Evolutionary conservation across 2,797 vertebrate genomes (phyloP), one percentile per base, ranked within the genome.

Genomic region (Liparis tanakae): DNA sequence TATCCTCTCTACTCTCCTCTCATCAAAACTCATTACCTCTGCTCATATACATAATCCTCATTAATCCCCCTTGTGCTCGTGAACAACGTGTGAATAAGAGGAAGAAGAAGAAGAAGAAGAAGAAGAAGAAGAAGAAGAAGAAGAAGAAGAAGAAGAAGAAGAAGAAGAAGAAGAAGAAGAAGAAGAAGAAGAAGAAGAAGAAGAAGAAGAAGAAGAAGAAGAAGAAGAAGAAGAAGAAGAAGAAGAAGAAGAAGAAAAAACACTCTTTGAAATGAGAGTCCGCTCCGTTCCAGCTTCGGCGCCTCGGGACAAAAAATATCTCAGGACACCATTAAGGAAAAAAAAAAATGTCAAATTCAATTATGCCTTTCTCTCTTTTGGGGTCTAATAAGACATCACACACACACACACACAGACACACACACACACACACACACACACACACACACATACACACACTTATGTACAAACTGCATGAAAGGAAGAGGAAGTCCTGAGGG

Each of bases 401-500:
- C 87, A 57, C 81, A 76, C 81, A 76, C 78, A 43, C 72, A 72
- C 70, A 73, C 78, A 74, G 83, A 73, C 77, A 78, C 74, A 53
- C 76, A 74, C 80, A 74, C 56, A 37, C 33, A 82, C 86, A 85
- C 80, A 80, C 83, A 78, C 85, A 72, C 74, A 75, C 78, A 54
- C 80, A 74, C 80, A 78, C 71, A 53, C 79, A 53, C 79, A 76
- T 74, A 83, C 85, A 86, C 88, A 85, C 81, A 89, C 84, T 87
- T 84, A 67, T 79, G 79, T 82, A 80, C 67, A 89, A 87, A 75
- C 30, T 82, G 74, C 87, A 82, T 89, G 86, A 93, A 94, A 92
- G 83, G 88, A 89, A 93, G 87, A 94, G 93, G 93, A 94, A 94
- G 89, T 94, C 84, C 89, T 83, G 89, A 92, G 82, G 90, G 82